Base-by-base conservation (phyloP, 2,797 vertebrate species). In the Argentina silus region DNA sequence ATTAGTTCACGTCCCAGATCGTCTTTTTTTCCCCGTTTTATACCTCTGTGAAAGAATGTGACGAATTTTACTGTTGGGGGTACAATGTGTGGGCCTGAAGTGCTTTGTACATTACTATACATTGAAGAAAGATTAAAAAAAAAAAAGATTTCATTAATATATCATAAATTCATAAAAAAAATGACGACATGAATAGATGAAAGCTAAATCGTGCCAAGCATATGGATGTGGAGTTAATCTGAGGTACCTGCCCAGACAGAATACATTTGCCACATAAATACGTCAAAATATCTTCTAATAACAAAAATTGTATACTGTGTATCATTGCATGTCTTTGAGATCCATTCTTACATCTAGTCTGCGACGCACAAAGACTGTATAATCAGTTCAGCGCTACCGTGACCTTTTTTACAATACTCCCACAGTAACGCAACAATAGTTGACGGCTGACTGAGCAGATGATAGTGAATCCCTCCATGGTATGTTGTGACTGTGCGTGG, bases 401-500 rank as follows among this genome's bases (percentile, higher is more conserved):
- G 10, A 27, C 56, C 56, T 59, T 59, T 59, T 3, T 4, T 59
- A 7, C 56, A 36, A 36, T 10, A 19, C 10, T 9, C 9, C 56
- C 19, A 6, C 56, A 57, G 7, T 57, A 11, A 19, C 2, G 17
- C 19, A 19, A 19, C 3, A n/a, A n/a, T n/a, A 0, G 19, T 19
- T 57, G 56, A 57, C 56, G 19, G 56, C 56, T 57, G 55, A 57
- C 17, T 8, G 19, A 23, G 56, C 56, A 19, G 27, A 36, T 36
- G 27, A 36, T 36, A 36, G 27, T 36, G 27, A 4, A 36, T n/a
- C 27, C 27, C 2, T 60, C 19, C 82, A 81, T 80, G 87, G 76
- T 76, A 78, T 56, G 84, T 73, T 85, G 80, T 68, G 67, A 86
- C 84, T 83, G 84, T 81, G 80, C 80, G 78, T 74, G 7, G 3